Conservation (phyloP, 1,140 invertebrate genomes). For the Zaprionus vittiger region DNA sequence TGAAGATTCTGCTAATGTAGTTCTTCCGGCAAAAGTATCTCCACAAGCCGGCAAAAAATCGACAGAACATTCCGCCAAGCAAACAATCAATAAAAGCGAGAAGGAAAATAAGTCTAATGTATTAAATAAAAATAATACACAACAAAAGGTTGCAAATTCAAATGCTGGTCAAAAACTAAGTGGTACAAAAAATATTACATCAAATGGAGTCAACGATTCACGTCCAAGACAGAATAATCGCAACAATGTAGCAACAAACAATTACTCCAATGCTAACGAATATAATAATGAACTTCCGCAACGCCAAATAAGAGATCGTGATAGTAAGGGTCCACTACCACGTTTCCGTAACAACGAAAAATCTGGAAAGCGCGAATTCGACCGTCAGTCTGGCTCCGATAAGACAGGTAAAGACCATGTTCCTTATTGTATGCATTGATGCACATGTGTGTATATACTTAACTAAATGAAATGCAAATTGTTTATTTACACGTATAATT, state of each 20-base stretch:
- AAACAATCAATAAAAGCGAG: constrained; percentile 86
- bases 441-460: not conserved
- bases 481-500: not conserved
- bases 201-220: constrained; percentile 85
- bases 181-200: constrained; percentile 24
- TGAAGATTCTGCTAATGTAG: constrained; percentile 88
- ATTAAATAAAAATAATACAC: constrained; percentile 61
- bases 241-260: constrained; percentile 16
- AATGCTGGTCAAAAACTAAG: constrained; percentile 38
- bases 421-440: not conserved
- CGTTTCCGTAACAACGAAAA: constrained; percentile 86
- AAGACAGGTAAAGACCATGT: constrained; percentile 89
- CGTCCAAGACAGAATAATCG: constrained; percentile 87
- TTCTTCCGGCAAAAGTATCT: constrained; percentile 26
- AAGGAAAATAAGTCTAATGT: constrained; percentile 92
- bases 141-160: constrained; percentile 14
- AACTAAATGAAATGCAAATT: not conserved
- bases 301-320: constrained; percentile 61
- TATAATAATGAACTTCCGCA: constrained; percentile 84
- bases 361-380: constrained; percentile 93
- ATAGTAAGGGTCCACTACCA: constrained; percentile 75
- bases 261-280: constrained; percentile 56
- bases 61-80: constrained; percentile 21
- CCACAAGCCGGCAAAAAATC: constrained; percentile 51
- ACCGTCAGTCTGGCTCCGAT: constrained; percentile 96